A percentile compares a stretch with the other conserved stretches of the same genome.
phyloP scores from a whole-genome alignment of 2,888 invertebrate genomes.

The Lasioglossum oenotherae region DNA sequence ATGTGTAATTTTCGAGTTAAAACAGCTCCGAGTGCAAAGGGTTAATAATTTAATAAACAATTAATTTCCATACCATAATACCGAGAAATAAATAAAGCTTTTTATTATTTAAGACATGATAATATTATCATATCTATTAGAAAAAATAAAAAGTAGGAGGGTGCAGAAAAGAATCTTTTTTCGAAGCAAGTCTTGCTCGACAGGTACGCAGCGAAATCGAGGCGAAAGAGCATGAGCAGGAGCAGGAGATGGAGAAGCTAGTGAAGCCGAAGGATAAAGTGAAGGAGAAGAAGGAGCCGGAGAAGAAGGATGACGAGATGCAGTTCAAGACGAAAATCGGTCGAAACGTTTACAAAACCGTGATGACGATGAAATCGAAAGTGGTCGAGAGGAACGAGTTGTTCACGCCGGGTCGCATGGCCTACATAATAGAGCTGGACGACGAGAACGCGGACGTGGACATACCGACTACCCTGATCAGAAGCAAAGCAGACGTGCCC shows the following conservation, averaged over 20 bases:
- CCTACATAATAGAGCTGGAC: conserved; percentile 98
- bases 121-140: too few species aligned
- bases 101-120: too few species aligned
- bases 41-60: too few species aligned
- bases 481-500: conserved; percentile 96
- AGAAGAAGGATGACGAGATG: conserved; percentile 90
- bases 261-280: conserved; percentile 86
- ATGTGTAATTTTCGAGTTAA: too few species aligned
- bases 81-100: too few species aligned
- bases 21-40: too few species aligned
- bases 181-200: not conserved
- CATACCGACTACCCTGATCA: conserved; percentile 97
- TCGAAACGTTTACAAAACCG: conserved; percentile 89
- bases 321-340: conserved; percentile 93
- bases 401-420: conserved; percentile 98
- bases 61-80: too few species aligned
- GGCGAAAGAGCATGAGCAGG: conserved; percentile 91
- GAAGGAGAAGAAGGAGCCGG: conserved; percentile 85
- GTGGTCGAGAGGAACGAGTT: conserved; percentile 94
- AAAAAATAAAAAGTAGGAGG: too few species aligned
- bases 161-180: not conserved
- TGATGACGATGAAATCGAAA: conserved; percentile 89
- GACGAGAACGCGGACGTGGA: conserved; percentile 94
- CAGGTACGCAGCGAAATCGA: conserved; percentile 93
- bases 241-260: conserved; percentile 91